These are phyloP conservation scores for Andrena trimmerana DNA, from an alignment of 2,888 invertebrate species.

Conservation along the genomic window DNA sequence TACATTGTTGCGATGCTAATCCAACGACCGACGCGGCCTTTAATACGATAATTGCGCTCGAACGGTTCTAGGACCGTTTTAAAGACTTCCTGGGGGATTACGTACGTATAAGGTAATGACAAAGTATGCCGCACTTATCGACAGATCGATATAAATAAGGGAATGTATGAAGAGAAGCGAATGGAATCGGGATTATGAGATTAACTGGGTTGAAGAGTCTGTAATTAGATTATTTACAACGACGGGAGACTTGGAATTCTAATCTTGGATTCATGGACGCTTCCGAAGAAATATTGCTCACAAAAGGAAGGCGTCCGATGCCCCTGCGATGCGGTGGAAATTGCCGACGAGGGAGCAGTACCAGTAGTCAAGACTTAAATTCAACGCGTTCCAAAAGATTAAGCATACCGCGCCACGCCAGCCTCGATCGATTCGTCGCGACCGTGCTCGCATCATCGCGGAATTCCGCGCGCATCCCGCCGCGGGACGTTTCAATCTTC, in stretches of 20 bases:
- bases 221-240: too few species aligned
- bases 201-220: too few species aligned
- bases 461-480: slow-evolving; percentile 41
- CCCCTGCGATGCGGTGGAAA: neutral
- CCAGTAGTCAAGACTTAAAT: neutral
- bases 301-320: neutral
- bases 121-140: neutral
- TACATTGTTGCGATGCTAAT: slow-evolving; percentile 39
- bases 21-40: slow-evolving; percentile 2
- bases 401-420: slow-evolving; percentile 13
- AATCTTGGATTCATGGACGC: too few species aligned
- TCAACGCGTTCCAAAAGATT: slow-evolving; percentile 29
- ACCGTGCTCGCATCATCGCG: slow-evolving; percentile 46
- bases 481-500: slow-evolving; percentile 57
- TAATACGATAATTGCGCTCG: slow-evolving; percentile 27
- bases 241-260: too few species aligned
- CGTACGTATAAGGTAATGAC: neutral
- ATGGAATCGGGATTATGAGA: too few species aligned
- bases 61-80: neutral
- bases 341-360: neutral
- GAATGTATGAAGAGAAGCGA: neutral
- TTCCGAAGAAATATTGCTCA: too few species aligned
- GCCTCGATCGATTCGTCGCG: slow-evolving; percentile 59
- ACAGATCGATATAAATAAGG: neutral
- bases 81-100: slow-evolving; percentile 6